Conservation (phyloP, 2,797 vertebrate genomes). For the Pseudotriccus pelzelni region DNA sequence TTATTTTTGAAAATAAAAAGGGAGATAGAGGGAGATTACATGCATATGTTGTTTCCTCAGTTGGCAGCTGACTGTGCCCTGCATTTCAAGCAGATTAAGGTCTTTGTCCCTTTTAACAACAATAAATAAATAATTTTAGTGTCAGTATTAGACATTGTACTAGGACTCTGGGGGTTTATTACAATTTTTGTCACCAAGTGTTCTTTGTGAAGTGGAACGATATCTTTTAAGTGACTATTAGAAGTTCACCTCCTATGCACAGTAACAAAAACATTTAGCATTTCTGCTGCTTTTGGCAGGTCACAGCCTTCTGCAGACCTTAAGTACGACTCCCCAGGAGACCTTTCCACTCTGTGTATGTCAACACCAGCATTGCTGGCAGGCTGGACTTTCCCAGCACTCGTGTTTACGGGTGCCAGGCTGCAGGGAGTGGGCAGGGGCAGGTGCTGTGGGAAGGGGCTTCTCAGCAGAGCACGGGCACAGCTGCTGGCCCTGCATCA, state of each 20-base stretch:
- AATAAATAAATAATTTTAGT: neutral
- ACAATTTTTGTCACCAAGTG: neutral
- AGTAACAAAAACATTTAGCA: neutral
- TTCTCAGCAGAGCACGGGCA: neutral
- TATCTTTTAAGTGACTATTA: neutral
- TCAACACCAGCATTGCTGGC: neutral
- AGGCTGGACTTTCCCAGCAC: neutral
- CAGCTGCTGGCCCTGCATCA: neutral
- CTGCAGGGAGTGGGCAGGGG: neutral
- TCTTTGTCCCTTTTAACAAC: neutral
- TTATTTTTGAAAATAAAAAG: constrained; percentile 18
- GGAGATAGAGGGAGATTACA: neutral
- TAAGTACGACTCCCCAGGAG: neutral
- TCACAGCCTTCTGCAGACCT: neutral
- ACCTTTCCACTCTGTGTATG: neutral
- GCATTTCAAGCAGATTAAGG: constrained; percentile 12
- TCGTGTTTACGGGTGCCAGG: neutral
- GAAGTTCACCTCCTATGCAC: neutral
- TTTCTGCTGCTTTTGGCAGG: neutral
- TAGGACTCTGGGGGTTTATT: neutral
- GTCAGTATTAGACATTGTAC: neutral
- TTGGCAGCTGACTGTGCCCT: constrained; percentile 3
- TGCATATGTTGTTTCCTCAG: constrained; percentile 40
- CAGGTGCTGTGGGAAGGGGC: neutral
- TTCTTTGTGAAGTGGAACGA: neutral